phyloP scores from a whole-genome alignment of 2,888 invertebrate species.

The Stenodema calcarata region DNA sequence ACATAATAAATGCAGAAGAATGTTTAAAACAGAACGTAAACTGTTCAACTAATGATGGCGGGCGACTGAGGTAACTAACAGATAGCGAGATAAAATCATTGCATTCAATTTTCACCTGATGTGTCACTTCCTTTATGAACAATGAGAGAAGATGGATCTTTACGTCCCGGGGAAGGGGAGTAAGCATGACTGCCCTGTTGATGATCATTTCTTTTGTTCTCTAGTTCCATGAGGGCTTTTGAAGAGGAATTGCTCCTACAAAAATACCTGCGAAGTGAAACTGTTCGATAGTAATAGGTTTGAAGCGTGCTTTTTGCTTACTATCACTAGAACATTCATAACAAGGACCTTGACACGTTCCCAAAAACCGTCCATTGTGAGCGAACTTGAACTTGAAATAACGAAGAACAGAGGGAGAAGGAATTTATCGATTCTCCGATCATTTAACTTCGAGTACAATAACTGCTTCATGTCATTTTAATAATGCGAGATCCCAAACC shows the following conservation, averaged over 20 bases:
- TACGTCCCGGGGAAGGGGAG: constrained; percentile 59
- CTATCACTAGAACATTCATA: no score
- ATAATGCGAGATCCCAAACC: no score
- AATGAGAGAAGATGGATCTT: constrained; percentile 59
- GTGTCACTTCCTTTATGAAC: constrained; percentile 58
- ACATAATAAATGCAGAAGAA: not conserved
- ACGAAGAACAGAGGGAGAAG: no score
- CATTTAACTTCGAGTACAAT: no score
- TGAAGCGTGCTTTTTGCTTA: no score
- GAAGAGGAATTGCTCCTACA: constrained; percentile 51
- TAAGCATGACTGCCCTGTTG: constrained; percentile 57
- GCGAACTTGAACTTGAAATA: no score
- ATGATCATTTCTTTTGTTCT: constrained; percentile 59
- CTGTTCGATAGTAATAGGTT: no score
- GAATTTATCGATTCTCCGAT: no score
- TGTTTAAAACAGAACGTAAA: not conserved
- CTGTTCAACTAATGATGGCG: not conserved
- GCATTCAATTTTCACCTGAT: not conserved
- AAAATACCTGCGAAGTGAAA: constrained; percentile 29
- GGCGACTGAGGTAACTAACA: not conserved
- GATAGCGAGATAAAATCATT: no score
- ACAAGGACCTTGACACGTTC: no score
- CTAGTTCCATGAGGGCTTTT: constrained; percentile 59
- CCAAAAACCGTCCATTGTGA: no score
- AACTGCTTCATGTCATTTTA: no score